Conservation (phyloP, 2,888 invertebrate genomes). For the Hypena proboscidalis region DNA sequence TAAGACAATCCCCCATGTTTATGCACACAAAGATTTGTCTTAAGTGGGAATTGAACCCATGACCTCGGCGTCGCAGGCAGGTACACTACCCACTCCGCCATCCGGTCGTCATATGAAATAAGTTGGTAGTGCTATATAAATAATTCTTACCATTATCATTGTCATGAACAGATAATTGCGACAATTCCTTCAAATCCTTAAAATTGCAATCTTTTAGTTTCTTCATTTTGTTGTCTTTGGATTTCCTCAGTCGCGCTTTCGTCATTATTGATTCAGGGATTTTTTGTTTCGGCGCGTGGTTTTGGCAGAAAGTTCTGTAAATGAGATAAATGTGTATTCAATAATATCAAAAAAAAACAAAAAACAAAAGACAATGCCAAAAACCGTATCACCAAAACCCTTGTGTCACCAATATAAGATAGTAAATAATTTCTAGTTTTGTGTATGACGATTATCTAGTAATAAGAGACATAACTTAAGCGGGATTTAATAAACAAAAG, state of each 20-base stretch:
- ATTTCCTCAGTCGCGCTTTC: constrained; percentile 51
- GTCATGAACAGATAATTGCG: constrained; percentile 2
- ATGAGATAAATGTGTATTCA: neutral
- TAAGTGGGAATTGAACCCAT: no score
- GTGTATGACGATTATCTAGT: no score
- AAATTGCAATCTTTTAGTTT: constrained; percentile 15
- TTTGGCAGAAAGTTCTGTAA: constrained; percentile 87
- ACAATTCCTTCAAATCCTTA: constrained; percentile 30
- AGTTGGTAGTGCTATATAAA: neutral
- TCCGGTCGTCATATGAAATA: no score
- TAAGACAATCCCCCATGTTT: no score
- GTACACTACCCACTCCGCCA: constrained; percentile 5
- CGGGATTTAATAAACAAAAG: no score
- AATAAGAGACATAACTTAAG: no score
- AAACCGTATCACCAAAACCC: no score
- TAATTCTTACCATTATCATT: constrained; percentile 25
- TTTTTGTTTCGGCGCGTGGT: constrained; percentile 85
- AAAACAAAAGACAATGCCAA: no score
- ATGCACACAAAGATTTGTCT: no score
- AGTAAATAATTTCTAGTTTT: no score
- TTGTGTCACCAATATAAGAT: no score
- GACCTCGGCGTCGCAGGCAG: neutral
- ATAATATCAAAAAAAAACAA: neutral
- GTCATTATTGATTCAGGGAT: constrained; percentile 64
- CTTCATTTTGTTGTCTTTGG: constrained; percentile 28